Evolutionary conservation across 1,140 invertebrate genomes (phyloP), one percentile per base, ranked within the genome.

Genomic region (Solenopsis invicta): DNA sequence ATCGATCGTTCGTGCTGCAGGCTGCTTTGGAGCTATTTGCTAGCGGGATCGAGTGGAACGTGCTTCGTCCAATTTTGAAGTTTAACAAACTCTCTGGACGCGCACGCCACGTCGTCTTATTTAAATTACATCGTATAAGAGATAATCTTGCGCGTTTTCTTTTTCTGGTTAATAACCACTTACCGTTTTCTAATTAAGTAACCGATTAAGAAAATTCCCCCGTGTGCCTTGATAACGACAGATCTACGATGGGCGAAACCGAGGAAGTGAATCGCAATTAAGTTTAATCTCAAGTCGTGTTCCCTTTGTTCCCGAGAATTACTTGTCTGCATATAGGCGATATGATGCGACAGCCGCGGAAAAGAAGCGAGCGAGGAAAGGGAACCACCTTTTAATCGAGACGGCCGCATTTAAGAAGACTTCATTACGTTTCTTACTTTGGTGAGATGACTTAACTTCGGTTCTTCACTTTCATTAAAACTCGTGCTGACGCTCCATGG

Each of bases 11-110:
- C 59, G 67, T 84, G 80, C 69, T 78, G 69, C 59, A 85, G n/a
- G 56, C 59, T 61, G 77, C 59, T 61, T 45, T 64, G 71, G 48
- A 88, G 78, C 88, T 89, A 87, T 89, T 89, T 84, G 85, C 69
- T 74, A 71, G 88, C 59, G 81, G 80, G 78, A 89, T 89, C 88
- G 82, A 89, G 88, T 75, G 72, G 81, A 75, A 54, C 74, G 84
- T 86, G 41, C 74, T 76, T 86, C 84, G 71, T 50, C 84, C 88
- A 90, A 90, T 89, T 89, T 90, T 86, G 88, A 90, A 85, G 88
- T 89, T 89, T 89, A 90, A 90, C 84, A 89, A 90, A 90, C 88
- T 90, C 88, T 50, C 61, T 69, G 54, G 76, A 86, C 87, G 72
- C 61, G 77, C 74, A 59, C 87, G 77, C 85, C 81, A 75, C 76